These are phyloP conservation scores for Neoaliturus tenellus DNA, from an alignment of 2,888 invertebrate species.

Conservation along the genomic window DNA sequence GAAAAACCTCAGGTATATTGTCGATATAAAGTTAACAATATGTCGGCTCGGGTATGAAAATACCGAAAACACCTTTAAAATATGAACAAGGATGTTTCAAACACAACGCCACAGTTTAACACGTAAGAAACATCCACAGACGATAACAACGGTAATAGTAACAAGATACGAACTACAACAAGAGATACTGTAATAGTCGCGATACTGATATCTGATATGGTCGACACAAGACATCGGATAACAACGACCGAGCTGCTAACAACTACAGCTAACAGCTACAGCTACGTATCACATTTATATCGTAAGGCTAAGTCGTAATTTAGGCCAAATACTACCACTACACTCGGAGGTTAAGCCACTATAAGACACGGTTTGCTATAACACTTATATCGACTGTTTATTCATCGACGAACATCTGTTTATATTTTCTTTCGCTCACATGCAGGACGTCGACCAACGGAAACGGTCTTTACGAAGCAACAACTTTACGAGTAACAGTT, in stretches of 20 bases:
- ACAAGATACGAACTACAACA: conserved; percentile 36
- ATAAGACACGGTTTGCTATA: conserved; percentile 45
- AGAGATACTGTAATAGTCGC: not conserved
- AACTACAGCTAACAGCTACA: too few relatives aligned
- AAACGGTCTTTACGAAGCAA: not conserved
- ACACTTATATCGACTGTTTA: conserved; percentile 11
- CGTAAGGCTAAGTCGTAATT: conserved; percentile 42
- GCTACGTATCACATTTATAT: conserved; percentile 41
- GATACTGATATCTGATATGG: conserved; percentile 7
- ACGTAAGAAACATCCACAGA: not conserved
- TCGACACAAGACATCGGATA: conserved; percentile 21
- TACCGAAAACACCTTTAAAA: conserved; percentile 31
- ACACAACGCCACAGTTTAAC: conserved; percentile 25
- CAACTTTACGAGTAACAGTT: not conserved
- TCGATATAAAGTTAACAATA: conserved; percentile 46
- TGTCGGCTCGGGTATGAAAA: conserved; percentile 2
- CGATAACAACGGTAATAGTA: conserved; percentile 24
- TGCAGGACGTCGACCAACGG: not conserved
- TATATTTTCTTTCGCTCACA: not conserved
- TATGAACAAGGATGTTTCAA: conserved; percentile 37
- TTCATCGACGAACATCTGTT: not conserved
- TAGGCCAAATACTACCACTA: conserved; percentile 43
- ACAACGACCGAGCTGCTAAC: conserved; percentile 31
- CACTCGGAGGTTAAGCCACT: conserved; percentile 38
- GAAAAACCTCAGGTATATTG: conserved; percentile 45